Percentiles rank a stretch among this genome's conserved stretches.
phyloP scores from a whole-genome alignment of 2,797 vertebrate species.

The Hipposideros larvatus region DNA sequence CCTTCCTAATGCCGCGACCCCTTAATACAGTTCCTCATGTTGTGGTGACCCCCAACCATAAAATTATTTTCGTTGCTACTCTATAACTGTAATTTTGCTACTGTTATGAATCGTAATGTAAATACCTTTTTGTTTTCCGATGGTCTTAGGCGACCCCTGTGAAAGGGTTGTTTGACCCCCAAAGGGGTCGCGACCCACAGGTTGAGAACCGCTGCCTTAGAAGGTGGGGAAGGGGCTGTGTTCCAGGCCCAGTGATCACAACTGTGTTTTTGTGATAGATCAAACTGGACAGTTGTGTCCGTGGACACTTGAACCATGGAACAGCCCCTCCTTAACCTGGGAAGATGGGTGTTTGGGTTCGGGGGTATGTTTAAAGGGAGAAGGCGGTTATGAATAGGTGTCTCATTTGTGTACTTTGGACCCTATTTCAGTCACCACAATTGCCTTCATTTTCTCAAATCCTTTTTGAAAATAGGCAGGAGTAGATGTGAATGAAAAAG shows the following conservation, averaged over 20 bases:
- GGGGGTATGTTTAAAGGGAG: background rate
- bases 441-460: background rate
- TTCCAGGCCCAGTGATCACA: background rate
- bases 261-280: background rate
- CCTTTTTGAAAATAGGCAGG: slow-evolving; percentile 15
- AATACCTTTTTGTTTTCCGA: too few relatives aligned
- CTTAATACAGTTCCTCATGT: too few relatives aligned
- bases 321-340: background rate
- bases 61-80: too few relatives aligned
- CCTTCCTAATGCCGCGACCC: too few relatives aligned
- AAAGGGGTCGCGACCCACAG: too few relatives aligned
- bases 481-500: background rate
- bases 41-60: too few relatives aligned
- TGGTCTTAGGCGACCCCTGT: too few relatives aligned
- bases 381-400: background rate
- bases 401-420: background rate
- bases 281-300: too few relatives aligned
- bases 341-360: background rate
- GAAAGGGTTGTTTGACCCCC: too few relatives aligned
- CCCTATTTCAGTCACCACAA: background rate
- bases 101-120: too few relatives aligned
- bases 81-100: too few relatives aligned
- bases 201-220: background rate
- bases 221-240: background rate
- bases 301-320: background rate